Percentiles rank a stretch among this genome's conserved stretches.
These are phyloP conservation scores for Drosophila erecta DNA, from an alignment of 1,140 invertebrate species.

Conservation along the genomic window DNA sequence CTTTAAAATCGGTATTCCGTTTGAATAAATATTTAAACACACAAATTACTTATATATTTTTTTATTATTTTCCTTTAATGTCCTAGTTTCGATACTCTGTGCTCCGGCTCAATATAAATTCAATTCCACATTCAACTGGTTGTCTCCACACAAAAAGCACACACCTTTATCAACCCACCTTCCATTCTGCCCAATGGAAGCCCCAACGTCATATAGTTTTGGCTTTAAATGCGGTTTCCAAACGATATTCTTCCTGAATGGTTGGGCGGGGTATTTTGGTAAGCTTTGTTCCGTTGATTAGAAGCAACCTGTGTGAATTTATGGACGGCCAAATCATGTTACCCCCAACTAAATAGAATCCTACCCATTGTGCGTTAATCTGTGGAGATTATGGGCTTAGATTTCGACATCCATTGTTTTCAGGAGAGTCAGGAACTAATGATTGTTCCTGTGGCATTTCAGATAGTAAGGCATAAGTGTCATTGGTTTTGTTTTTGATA, in stretches of 20 bases:
- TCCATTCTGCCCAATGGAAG: too few relatives aligned
- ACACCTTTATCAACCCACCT: background rate
- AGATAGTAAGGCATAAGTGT: slow-evolving; percentile 13
- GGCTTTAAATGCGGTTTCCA: slow-evolving; percentile 22
- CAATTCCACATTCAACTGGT: slow-evolving; percentile 67
- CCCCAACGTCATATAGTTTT: slow-evolving; percentile 26
- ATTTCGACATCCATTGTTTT: slow-evolving; percentile 2
- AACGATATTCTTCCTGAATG: slow-evolving; percentile 47
- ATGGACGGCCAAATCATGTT: slow-evolving; percentile 58
- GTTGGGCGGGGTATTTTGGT: slow-evolving; percentile 7
- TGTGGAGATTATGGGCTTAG: slow-evolving; percentile 37
- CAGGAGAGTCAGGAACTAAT: slow-evolving; percentile 27
- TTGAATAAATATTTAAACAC: background rate
- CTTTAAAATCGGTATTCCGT: background rate
- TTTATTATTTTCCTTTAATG: background rate
- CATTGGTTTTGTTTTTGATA: background rate
- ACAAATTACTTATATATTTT: background rate
- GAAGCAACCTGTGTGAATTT: slow-evolving; percentile 53
- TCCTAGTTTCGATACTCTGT: background rate
- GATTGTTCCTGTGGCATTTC: slow-evolving; percentile 27
- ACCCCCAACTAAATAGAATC: slow-evolving; percentile 12
- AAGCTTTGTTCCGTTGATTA: slow-evolving; percentile 48
- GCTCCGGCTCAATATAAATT: slow-evolving; percentile 25
- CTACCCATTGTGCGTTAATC: slow-evolving; percentile 38
- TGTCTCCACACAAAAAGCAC: slow-evolving; percentile 27